Percentiles rank a stretch among this genome's conserved stretches.
Evolutionary conservation across 2,888 invertebrate genomes (phyloP).

Genomic region (Drosophila rellima): DNA sequence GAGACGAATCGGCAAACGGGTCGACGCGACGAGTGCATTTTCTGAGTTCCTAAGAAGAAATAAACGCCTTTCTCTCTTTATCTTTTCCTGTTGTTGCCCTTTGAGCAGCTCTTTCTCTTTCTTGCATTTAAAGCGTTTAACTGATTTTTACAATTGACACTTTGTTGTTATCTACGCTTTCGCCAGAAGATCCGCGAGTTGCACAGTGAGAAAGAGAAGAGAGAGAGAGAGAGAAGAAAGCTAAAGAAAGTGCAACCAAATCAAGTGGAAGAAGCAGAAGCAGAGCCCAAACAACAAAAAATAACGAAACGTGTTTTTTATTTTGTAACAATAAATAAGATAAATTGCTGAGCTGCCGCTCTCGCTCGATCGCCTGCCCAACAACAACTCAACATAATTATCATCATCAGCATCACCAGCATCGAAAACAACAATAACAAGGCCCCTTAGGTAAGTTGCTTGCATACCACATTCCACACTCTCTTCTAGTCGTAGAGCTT

Average conservation of each 20-base stretch:
- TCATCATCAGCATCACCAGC: conserved; percentile 19
- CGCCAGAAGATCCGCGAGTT: conserved; percentile 20
- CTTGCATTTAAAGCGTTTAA: conserved; percentile 13
- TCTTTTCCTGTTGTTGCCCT: conserved; percentile 10
- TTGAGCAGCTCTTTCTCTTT: conserved; percentile 19
- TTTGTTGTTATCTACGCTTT: conserved; percentile 48
- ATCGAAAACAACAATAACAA: conserved; percentile 22
- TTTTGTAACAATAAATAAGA: conserved; percentile 51
- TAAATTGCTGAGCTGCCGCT: conserved; percentile 37
- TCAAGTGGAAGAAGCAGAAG: conserved; percentile 12
- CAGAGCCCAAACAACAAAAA: conserved; percentile 4
- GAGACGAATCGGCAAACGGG: conserved; percentile 26
- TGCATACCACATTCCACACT: conserved; percentile 52
- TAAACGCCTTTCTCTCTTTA: conserved; percentile 17
- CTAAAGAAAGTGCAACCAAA: conserved; percentile 50
- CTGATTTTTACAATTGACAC: conserved; percentile 13
- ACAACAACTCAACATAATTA: conserved; percentile 35
- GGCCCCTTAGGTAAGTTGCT: conserved; percentile 47
- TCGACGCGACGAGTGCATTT: conserved; percentile 42
- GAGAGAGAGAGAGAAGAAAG: conserved; percentile 12
- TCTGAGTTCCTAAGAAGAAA: conserved; percentile 33
- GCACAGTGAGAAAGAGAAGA: neutral
- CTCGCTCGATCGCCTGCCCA: conserved; percentile 24
- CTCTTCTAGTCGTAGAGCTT: conserved; percentile 26
- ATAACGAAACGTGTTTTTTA: conserved; percentile 54